Conservation (phyloP, 2,113 vertebrate species). For the Perca flavescens region DNA sequence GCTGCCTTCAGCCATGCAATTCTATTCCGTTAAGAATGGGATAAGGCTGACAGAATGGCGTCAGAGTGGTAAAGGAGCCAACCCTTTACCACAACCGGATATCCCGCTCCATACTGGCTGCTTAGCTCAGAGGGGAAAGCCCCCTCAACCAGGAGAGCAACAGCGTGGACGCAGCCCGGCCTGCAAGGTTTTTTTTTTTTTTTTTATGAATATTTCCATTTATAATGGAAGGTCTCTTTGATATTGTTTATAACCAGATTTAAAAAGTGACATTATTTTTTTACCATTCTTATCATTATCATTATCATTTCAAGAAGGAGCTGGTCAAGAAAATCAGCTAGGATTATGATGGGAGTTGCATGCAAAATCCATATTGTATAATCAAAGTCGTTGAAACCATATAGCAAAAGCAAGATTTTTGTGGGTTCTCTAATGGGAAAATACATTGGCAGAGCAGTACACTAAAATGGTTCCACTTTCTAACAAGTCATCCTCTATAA, state of each 20-base stretch:
- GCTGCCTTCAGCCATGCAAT: too few species aligned
- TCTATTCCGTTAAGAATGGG: neutral
- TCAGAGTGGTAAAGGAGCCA: constrained; percentile 9
- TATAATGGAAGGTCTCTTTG: constrained; percentile 24
- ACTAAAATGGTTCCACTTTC: constrained; percentile 3
- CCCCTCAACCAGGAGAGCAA: constrained; percentile 17
- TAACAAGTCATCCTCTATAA: neutral
- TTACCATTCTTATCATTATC: neutral
- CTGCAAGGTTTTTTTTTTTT: constrained; percentile 18
- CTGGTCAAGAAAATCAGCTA: neutral
- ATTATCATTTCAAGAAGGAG: neutral
- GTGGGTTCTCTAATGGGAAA: neutral
- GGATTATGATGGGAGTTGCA: neutral
- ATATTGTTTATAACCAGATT: neutral
- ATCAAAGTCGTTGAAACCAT: neutral
- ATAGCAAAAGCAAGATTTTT: neutral
- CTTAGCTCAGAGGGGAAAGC: constrained; percentile 77
- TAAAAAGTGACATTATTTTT: neutral
- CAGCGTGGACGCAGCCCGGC: neutral
- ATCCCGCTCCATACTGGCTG: constrained; percentile 39
- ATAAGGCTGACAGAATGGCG: neutral
- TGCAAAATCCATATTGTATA: neutral
- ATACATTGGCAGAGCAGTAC: neutral
- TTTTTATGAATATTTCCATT: constrained; percentile 34
- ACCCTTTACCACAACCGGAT: constrained; percentile 67